Evolutionary conservation across 2,888 invertebrate species (phyloP), one percentile per base, ranked within the genome.

Genomic region (Tetragnatha montana): DNA sequence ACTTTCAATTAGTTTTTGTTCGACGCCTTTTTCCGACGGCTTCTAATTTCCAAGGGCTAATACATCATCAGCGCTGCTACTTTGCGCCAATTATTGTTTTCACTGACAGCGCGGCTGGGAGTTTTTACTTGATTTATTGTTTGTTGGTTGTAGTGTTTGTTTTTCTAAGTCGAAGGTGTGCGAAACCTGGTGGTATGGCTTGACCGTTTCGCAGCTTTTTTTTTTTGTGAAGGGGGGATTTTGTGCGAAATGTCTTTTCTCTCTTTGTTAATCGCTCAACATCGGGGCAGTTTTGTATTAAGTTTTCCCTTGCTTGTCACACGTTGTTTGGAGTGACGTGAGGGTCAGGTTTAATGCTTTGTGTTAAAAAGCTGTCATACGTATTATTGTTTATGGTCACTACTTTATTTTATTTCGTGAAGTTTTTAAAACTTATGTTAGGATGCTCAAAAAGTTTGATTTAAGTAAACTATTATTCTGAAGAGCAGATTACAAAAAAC

Each of bases 1-100:
- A 84, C 88, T 88, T 88, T 88, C 88, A 88, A 84, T 88, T 88
- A 88, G 80, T 84, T 80, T 88, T 84, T 79, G 73, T 81, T 60
- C 35, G 14, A 19, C 47, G 70, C 71, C 47, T 75, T 81, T 82
- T 81, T 88, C 76, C 60, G 70, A 68, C 78, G 73, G 74, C 69
- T 80, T 88, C 79, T 88, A 88, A 88, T 88, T 88, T 88, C 88
- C 84, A 88, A 80, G 84, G 84, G 80, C 84, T 88, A 88, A 88
- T 88, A 84, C 80, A 80, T 84, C 88, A 84, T 84, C 83, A 88
- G 68, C 81, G 50, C 14, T 80, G 83, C 83, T 88, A 79, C 80
- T 71, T 80, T 50, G 80, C 73, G 49, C 79, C 80, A 84, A 84
- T 84, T 84, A 84, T 84, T 88, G 76, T 84, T 60, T 74, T 74